Evolutionary conservation across 2,113 vertebrate species (phyloP), one percentile per base, ranked within the genome.

Genomic region (Onychostruthus taczanowskii): DNA sequence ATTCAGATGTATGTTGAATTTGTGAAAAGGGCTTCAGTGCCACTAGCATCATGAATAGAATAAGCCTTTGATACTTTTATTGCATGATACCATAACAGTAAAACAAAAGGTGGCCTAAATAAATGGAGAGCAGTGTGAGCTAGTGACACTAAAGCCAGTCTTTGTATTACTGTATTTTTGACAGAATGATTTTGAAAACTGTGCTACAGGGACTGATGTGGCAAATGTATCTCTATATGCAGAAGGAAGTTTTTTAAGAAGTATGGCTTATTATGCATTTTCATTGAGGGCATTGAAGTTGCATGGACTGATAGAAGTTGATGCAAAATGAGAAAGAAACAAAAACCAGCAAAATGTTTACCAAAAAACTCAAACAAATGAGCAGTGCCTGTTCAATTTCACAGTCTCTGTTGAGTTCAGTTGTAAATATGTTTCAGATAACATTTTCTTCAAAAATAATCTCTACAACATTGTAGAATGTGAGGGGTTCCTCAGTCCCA

Each of bases 321-420:
- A 98, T 98, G 98, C 98, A 98, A 98, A 99, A 98, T 75, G 97
- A 98, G 98, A 98, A 98, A 98, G 98, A 98, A 98, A 98, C 94
- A 98, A 98, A 98, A 99, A 99, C 99, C 99, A 99, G 99, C 99
- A 99, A 99, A 99, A 99, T 98, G 98, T 98, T 99, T 99, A 99
- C 99, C 98, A 99, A 99, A 99, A 99, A 99, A 98, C 98, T 98
- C 98, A 98, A 98, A 97, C 97, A 97, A 98, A 98, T 98, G 98
- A 99, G 98, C 99, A 99, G 99, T 99, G 99, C 99, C 99, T 99
- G 99, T 99, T 99, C 98, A 98, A 98, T 99, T 99, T 99, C 98
- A 99, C 98, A 98, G 98, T 98, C 98, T 99, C 98, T 99, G 98
- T 98, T 98, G 98, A 99, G 98, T 99, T 98, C 98, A 98, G 98